Conservation (phyloP, 2,797 vertebrate species). For the Takifugu ocellatus region DNA sequence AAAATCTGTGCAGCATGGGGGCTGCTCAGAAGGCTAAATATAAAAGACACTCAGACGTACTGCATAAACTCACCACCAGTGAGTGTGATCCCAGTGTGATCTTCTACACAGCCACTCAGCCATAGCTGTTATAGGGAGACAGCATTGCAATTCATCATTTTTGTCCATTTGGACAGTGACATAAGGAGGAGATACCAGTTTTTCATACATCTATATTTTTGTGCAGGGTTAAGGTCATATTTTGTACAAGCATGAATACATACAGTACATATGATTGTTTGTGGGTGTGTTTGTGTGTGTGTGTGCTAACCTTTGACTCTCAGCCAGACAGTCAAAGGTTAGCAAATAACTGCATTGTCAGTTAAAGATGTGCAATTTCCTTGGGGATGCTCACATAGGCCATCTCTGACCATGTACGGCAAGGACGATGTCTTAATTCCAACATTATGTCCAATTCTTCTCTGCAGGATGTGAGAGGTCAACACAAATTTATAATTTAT, state of each 20-base stretch:
- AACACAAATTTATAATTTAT: constrained; percentile 40
- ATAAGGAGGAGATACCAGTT: constrained; percentile 4
- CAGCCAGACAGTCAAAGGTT: constrained; percentile 22
- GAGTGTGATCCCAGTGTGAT: constrained; percentile 38
- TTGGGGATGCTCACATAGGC: constrained; percentile 15
- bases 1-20: constrained; percentile 7
- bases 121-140: constrained; percentile 37
- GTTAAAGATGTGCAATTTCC: constrained; percentile 28
- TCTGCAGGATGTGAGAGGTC: constrained; percentile 32
- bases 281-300: constrained; percentile 7
- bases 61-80: constrained; percentile 12
- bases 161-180: constrained; percentile 26
- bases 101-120: constrained; percentile 38
- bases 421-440: constrained; percentile 32
- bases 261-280: neutral
- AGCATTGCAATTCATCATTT: constrained; percentile 60
- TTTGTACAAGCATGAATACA: constrained; percentile 9
- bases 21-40: constrained; percentile 20
- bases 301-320: constrained; percentile 30
- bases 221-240: constrained; percentile 11
- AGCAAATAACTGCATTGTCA: constrained; percentile 41
- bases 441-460: constrained; percentile 35
- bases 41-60: constrained; percentile 14
- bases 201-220: constrained; percentile 16
- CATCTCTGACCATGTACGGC: constrained; percentile 24